Conservation (phyloP, 1,140 invertebrate genomes). For the Mya arenaria region DNA sequence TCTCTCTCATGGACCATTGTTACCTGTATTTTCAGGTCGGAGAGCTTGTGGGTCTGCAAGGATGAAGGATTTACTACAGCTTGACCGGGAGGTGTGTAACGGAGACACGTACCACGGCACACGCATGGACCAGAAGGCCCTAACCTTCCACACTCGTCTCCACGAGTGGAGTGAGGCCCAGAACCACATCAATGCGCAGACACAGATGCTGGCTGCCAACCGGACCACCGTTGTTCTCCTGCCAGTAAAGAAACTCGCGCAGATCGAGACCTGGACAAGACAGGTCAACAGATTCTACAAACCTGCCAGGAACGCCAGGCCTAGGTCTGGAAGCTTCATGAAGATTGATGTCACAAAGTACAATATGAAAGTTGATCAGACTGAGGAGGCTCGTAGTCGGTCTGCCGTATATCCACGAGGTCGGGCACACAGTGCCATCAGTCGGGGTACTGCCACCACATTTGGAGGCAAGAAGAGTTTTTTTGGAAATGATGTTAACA, state of each 20-base stretch:
- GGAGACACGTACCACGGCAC: constrained; percentile 36
- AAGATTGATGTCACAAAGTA: constrained; percentile 53
- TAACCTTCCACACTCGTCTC: constrained; percentile 40
- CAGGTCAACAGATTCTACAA: constrained; percentile 40
- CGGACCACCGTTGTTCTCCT: constrained; percentile 4
- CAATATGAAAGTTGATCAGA: constrained; percentile 46
- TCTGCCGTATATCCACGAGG: constrained; percentile 30
- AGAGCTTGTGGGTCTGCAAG: too few species aligned
- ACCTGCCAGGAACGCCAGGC: constrained; percentile 4
- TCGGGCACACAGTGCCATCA: not conserved
- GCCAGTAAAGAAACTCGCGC: constrained; percentile 39
- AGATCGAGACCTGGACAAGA: constrained; percentile 42
- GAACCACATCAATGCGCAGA: not conserved
- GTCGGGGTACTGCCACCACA: not conserved
- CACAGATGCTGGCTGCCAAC: not conserved
- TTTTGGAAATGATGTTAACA: constrained; percentile 47
- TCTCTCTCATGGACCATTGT: too few species aligned
- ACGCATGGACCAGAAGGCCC: constrained; percentile 40
- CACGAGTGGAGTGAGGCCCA: constrained; percentile 50
- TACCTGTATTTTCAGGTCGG: too few species aligned
- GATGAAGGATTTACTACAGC: constrained; percentile 22
- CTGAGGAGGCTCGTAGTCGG: constrained; percentile 3
- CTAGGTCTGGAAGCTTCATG: constrained; percentile 46
- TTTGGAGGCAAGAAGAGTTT: not conserved
- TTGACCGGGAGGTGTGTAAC: not conserved